Evolutionary conservation across 2,113 vertebrate species (phyloP), one percentile per base, ranked within the genome.

Genomic region (Dromaius novaehollandiae): DNA sequence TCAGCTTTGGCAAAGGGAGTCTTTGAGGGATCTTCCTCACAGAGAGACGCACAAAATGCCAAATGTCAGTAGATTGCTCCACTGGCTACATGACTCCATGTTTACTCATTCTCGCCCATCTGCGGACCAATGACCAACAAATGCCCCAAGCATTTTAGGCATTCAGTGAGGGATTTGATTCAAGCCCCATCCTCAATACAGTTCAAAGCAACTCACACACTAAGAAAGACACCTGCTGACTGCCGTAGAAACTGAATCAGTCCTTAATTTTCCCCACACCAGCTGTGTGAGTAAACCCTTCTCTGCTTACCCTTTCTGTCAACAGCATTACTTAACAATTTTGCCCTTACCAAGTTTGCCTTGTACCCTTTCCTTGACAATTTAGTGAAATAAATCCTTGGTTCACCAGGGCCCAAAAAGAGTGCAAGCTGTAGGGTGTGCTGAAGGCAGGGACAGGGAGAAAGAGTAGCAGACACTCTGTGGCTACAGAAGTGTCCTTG

Each of bases 71-170:
- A 11, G 6, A 69, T 88, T 94, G 66, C 94, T 95, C 82, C 82
- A 95, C 79, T 85, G 53, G 26, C 82, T 94, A 46, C 55, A 28
- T 91, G 75, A 96, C 89, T 88, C 66, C 53, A 17, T 32, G 82
- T 91, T 96, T 97, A 96, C 85, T 97, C 93, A 93, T 93, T 93
- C 88, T 77, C 40, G 36, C 55, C 79, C 0, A 0, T 93, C 50
- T 94, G 42, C 21, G 88, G 85, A 80, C 64, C 53, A 93, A 78
- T 0, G 12, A 91, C 69, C 69, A 68, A 84, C 53, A 80, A 93
- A 86, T 3, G 50, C 26, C 68, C 46, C 60, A 93, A 86, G 22
- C 53, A 94, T 96, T 96, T 71, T 48, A 90, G 64, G 82, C 60
- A 94, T 94, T 93, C 63, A 50, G 17, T 20, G 50, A 83, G 44